These are phyloP conservation scores for Mustelus asterias DNA, from an alignment of 2,113 vertebrate genomes.

Conservation along the genomic window DNA sequence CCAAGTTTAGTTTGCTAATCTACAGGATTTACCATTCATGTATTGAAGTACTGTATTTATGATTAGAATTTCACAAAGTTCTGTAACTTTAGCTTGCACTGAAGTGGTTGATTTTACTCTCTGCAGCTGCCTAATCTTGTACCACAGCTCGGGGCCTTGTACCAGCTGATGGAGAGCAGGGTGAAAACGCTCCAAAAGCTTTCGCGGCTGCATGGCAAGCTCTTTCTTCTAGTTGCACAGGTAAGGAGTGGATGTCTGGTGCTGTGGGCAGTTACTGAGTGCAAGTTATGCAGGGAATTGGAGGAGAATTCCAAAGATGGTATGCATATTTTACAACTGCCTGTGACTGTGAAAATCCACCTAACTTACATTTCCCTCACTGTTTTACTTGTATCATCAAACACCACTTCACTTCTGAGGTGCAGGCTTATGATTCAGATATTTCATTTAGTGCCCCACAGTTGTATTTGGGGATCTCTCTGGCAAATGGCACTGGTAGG, in stretches of 20 bases:
- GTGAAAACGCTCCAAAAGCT: slow-evolving; percentile 88
- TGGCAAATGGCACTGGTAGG: background rate
- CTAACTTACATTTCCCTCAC: background rate
- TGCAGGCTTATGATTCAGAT: background rate
- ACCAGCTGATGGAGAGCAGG: slow-evolving; percentile 92
- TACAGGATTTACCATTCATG: background rate
- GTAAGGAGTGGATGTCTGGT: slow-evolving; percentile 49
- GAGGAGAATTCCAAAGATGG: background rate
- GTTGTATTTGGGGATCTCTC: background rate
- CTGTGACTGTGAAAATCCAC: background rate
- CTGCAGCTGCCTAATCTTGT: slow-evolving; percentile 83
- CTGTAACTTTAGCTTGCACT: background rate
- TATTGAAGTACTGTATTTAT: background rate
- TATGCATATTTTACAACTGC: background rate
- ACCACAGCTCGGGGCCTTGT: slow-evolving; percentile 77
- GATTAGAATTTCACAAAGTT: background rate
- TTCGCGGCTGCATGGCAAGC: slow-evolving; percentile 84
- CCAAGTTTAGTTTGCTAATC: background rate
- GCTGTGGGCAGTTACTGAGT: background rate
- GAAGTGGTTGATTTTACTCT: background rate
- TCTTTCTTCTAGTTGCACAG: slow-evolving; percentile 83
- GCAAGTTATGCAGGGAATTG: background rate
- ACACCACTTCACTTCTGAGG: background rate
- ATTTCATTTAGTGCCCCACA: background rate
- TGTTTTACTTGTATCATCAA: background rate